phyloP scores from a whole-genome alignment of 2,888 invertebrate genomes.

The Gryllus longicercus region DNA sequence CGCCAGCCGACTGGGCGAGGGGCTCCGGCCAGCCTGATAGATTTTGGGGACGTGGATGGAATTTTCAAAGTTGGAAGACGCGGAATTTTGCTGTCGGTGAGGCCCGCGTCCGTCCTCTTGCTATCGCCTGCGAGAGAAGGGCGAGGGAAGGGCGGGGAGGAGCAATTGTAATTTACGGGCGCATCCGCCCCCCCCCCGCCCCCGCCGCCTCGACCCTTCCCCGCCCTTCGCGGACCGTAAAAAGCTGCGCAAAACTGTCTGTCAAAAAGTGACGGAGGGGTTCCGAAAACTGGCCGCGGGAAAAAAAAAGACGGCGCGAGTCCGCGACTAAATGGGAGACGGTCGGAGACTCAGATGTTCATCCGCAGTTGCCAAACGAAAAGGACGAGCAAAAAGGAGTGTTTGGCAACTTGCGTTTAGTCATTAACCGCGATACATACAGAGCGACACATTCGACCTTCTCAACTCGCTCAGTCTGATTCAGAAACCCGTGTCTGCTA shows the following conservation, averaged over 20 bases:
- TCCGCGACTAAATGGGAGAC: slow-evolving; percentile 3
- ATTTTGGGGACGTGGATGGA: slow-evolving; percentile 2
- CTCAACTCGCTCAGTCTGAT: too few relatives aligned
- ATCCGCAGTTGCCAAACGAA: neutral
- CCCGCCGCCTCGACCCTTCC: neutral
- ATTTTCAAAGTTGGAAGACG: neutral
- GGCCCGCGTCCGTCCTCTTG: neutral
- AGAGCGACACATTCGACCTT: neutral
- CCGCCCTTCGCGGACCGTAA: neutral
- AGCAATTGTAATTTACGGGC: slow-evolving; percentile 9
- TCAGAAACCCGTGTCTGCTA: too few relatives aligned
- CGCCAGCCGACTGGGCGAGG: neutral
- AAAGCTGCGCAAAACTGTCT: slow-evolving; percentile 8
- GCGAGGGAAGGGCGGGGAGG: neutral
- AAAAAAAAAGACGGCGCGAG: neutral
- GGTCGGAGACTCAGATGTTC: neutral
- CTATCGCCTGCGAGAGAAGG: neutral
- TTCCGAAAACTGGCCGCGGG: neutral
- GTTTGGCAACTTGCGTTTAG: neutral
- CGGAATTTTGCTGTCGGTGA: neutral
- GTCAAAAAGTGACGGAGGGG: slow-evolving; percentile 17
- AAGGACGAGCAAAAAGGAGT: neutral
- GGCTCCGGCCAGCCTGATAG: neutral
- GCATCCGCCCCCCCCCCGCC: neutral
- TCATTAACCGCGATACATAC: neutral